Percentiles rank a stretch among this genome's conserved stretches.
Conservation (phyloP, 2,797 vertebrate species). For the Semaprochilodus insignis region DNA sequence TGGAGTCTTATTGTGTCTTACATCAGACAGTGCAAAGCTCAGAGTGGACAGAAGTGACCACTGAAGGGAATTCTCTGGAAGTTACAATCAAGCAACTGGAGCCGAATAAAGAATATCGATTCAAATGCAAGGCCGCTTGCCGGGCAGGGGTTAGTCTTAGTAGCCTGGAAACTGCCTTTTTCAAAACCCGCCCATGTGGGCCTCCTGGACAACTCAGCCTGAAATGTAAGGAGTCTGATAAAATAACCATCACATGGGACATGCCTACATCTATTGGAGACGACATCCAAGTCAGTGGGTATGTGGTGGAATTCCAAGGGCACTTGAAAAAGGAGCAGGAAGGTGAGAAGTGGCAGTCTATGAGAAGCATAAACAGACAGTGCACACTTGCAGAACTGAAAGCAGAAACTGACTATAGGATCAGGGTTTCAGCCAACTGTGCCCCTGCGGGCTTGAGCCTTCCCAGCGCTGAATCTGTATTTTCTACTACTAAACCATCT, state of each 20-base stretch:
- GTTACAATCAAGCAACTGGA: slow-evolving; percentile 42
- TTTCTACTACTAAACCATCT: slow-evolving; percentile 7
- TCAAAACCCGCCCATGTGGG: slow-evolving; percentile 46
- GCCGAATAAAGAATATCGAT: slow-evolving; percentile 42
- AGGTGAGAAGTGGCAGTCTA: slow-evolving; percentile 37
- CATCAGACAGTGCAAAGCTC: slow-evolving; percentile 34
- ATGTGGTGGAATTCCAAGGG: slow-evolving; percentile 48
- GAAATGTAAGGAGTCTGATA: background rate
- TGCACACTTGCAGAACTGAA: slow-evolving; percentile 41
- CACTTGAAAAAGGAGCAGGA: background rate
- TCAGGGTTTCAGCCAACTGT: slow-evolving; percentile 51
- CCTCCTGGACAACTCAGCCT: slow-evolving; percentile 45
- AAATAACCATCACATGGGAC: slow-evolving; percentile 41
- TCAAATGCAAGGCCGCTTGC: slow-evolving; percentile 48
- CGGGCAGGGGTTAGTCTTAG: slow-evolving; percentile 46
- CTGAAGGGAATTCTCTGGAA: background rate
- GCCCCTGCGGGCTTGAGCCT: slow-evolving; percentile 46
- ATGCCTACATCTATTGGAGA: slow-evolving; percentile 49
- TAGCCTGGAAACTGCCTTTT: slow-evolving; percentile 34
- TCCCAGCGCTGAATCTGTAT: slow-evolving; percentile 24
- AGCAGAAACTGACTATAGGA: slow-evolving; percentile 21
- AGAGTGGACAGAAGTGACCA: slow-evolving; percentile 48
- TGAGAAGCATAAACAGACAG: slow-evolving; percentile 39
- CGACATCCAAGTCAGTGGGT: slow-evolving; percentile 26
- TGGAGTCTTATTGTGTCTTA: slow-evolving; percentile 45